Conservation (phyloP, 2,113 vertebrate genomes). For the Platichthys flesus region DNA sequence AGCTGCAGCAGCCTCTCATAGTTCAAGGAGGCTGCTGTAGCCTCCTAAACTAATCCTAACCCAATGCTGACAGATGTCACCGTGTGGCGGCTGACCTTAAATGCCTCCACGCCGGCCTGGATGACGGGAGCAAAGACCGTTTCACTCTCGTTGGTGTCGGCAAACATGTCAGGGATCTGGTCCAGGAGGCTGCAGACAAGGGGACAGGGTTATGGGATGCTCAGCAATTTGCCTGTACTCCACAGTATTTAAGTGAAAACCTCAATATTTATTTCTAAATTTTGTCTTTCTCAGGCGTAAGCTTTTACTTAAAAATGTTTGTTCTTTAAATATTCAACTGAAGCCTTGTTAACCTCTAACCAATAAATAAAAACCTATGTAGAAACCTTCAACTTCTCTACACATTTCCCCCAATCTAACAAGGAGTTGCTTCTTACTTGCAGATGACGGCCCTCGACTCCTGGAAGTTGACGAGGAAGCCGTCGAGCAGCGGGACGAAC, state of each 20-base stretch:
- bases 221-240: neutral
- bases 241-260: neutral
- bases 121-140: slow-evolving; percentile 93
- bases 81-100: slow-evolving; percentile 87
- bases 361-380: no score
- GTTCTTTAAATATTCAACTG: no score
- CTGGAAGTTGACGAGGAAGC: slow-evolving; percentile 93
- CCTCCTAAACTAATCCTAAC: neutral
- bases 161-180: slow-evolving; percentile 98
- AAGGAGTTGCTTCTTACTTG: slow-evolving; percentile 84
- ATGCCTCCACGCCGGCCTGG: slow-evolving; percentile 94
- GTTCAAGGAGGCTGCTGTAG: neutral
- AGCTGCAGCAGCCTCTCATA: neutral
- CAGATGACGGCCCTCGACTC: slow-evolving; percentile 90
- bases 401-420: neutral
- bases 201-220: slow-evolving; percentile 1
- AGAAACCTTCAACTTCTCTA: no score
- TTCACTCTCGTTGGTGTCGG: slow-evolving; percentile 92
- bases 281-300: no score
- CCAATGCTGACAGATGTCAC: slow-evolving; percentile 30
- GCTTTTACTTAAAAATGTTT: no score
- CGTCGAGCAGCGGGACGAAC: slow-evolving; percentile 93
- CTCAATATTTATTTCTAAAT: no score
- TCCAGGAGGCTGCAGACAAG: slow-evolving; percentile 86
- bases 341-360: no score